A percentile compares a stretch with the other conserved stretches of the same genome.
Evolutionary conservation across 2,797 vertebrate genomes (phyloP).

Genomic region (Micrastur ruficollis): DNA sequence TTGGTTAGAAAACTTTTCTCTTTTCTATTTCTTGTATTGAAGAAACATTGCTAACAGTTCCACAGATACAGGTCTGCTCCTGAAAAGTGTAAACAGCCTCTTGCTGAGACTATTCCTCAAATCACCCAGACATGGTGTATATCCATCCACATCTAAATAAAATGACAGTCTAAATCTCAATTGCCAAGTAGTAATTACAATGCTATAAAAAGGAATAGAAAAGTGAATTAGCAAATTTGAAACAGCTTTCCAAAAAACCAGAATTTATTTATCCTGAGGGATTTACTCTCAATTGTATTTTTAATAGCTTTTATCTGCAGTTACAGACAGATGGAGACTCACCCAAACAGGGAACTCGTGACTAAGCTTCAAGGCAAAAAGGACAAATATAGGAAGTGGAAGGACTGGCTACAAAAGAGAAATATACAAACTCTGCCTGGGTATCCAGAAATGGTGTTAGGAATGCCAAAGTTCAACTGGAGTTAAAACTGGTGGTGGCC

Average conservation of each 20-base stretch:
- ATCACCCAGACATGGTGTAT: background rate
- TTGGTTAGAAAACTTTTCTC: background rate
- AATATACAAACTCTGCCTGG: background rate
- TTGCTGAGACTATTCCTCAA: background rate
- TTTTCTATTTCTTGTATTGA: background rate
- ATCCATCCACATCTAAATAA: background rate
- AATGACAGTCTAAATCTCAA: background rate
- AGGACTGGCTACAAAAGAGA: background rate
- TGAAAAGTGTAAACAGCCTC: background rate
- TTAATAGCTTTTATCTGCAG: background rate
- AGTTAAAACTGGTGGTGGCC: background rate
- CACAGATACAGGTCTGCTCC: background rate
- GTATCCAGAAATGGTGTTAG: background rate
- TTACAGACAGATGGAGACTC: background rate
- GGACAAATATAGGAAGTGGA: background rate
- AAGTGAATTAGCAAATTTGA: background rate
- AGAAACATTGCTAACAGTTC: background rate
- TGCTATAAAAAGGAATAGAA: background rate
- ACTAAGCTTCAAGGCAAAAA: background rate
- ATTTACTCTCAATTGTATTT: background rate
- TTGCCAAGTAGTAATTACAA: background rate
- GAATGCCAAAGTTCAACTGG: background rate
- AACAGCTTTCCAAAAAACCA: background rate
- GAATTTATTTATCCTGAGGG: background rate
- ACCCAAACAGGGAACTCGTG: background rate